Base-by-base conservation (phyloP, 2,888 invertebrate genomes). In the Ormyrus thymus region DNA sequence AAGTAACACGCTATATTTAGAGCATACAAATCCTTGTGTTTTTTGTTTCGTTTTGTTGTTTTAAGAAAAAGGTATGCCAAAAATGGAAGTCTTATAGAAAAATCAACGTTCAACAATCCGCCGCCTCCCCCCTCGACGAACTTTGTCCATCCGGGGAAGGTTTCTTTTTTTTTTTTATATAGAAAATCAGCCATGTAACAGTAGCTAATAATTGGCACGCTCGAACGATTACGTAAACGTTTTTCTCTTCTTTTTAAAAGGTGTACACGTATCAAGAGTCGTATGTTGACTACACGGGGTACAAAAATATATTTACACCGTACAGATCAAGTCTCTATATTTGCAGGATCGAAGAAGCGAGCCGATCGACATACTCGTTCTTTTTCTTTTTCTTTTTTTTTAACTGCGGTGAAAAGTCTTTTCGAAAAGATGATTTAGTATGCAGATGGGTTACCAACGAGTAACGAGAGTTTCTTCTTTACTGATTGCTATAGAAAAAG, bases 241-340 rank as follows among this genome's bases (percentile, higher is more conserved):
- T 45, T 45, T 64, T 58, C 56, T 70, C 53, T 8, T 48, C 9
- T 11, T 64, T 58, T 70, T 6, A 48, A 29, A 29, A 29, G 13
- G n/a, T 58, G 10, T 61, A 29, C 29, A 29, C 29, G 29, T 64
- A 56, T 64, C 43, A 48, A 53, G 64, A 70, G 15, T 62, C 58
- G 7, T 56, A 61, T 75, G 70, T 29, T 82, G 71, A 78, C 78
- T 81, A 78, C 74, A 78, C 74, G 80, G 82, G 82, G 82, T 86
- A 86, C 81, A 86, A 86, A 86, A 86, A 86, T 86, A 86, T 84
- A 85, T 85, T 82, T 84, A 83, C 80, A 82, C 80, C 64, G 79
- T 55, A 80, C 29, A 29, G 69, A 29, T 73, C 59, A 77, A 78
- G 69, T 51, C 58, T 64, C 48, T 70, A 48, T 29, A 48, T 29